These are phyloP conservation scores for Dreissena rostriformis DNA, from an alignment of 1,140 invertebrate genomes.

Conservation along the genomic window DNA sequence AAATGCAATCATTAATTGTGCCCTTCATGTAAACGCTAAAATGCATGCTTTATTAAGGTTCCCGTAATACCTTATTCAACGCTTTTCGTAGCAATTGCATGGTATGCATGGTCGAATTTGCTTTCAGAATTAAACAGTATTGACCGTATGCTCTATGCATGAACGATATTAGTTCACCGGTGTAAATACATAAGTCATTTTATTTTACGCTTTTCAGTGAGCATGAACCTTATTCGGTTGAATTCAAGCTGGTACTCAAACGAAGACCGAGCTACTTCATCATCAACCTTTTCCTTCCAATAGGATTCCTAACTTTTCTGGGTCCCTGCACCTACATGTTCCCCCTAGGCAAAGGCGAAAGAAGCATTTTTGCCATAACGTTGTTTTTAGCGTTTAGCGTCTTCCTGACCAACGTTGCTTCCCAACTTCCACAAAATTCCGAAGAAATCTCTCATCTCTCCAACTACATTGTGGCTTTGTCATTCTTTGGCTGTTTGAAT, in stretches of 20 bases:
- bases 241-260: conserved; percentile 57
- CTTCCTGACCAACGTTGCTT: conserved; percentile 84
- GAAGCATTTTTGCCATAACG: conserved; percentile 83
- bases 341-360: conserved; percentile 84
- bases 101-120: too few relatives aligned
- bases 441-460: conserved; percentile 84
- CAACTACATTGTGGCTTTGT: conserved; percentile 64
- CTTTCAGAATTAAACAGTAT: too few relatives aligned
- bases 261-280: conserved; percentile 80
- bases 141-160: not conserved
- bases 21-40: too few relatives aligned
- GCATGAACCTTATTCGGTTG: not conserved
- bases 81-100: too few relatives aligned
- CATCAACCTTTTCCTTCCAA: conserved; percentile 84
- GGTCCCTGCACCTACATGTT: conserved; percentile 84
- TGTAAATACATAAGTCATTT: not conserved
- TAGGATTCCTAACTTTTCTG: conserved; percentile 83
- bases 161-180: not conserved
- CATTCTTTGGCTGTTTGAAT: not conserved
- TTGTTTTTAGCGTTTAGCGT: conserved; percentile 84
- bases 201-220: too few relatives aligned
- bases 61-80: too few relatives aligned
- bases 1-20: too few relatives aligned
- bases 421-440: conserved; percentile 84
- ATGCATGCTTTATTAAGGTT: too few relatives aligned